phyloP scores from a whole-genome alignment of 1,140 invertebrate genomes.

The Ptiloglossa arizonensis region DNA sequence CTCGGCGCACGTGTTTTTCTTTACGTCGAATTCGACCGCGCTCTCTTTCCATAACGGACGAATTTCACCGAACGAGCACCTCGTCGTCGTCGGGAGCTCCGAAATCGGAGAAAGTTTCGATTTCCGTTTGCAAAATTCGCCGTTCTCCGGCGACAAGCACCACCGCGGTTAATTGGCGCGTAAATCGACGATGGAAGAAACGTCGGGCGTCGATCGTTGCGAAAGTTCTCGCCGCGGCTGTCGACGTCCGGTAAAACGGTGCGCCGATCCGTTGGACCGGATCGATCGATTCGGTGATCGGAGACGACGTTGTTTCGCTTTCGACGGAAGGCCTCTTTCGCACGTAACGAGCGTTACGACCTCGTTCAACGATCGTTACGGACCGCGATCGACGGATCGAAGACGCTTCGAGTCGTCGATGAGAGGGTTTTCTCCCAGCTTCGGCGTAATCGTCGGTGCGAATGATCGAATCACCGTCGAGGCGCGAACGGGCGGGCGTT shows the following conservation, averaged over 20 bases:
- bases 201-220: constrained; percentile 11
- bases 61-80: background rate
- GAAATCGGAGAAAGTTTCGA: constrained; percentile 39
- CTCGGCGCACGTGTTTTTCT: no score
- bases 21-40: no score
- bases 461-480: background rate
- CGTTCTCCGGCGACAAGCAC: background rate
- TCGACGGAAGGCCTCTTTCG: constrained; percentile 48
- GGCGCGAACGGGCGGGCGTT: background rate
- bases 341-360: constrained; percentile 26
- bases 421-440: no score
- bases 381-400: background rate
- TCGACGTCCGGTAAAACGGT: background rate
- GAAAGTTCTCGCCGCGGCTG: constrained; percentile 43
- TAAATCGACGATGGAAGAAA: constrained; percentile 7
- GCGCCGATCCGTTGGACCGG: constrained; percentile 33
- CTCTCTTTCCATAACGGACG: no score
- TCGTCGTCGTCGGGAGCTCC: background rate
- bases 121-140: constrained; percentile 17
- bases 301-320: constrained; percentile 45
- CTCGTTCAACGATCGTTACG: background rate
- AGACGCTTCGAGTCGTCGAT: background rate
- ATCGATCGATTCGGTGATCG: constrained; percentile 31
- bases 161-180: background rate
- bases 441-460: no score